Evolutionary conservation across 2,888 invertebrate species (phyloP), one percentile per base, ranked within the genome.

Genomic region (Cryptosula pallasiana): DNA sequence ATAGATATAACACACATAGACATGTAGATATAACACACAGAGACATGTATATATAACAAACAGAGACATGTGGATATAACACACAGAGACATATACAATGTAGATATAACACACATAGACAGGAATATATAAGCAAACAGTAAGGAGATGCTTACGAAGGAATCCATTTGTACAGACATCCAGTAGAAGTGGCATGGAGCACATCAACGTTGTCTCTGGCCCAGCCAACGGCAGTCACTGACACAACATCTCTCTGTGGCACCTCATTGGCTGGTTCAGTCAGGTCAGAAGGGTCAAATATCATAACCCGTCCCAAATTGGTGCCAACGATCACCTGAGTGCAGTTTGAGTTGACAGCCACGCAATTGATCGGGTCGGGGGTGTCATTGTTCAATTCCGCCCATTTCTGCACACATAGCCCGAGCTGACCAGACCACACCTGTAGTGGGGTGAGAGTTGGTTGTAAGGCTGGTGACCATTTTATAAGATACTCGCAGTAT

Each of bases 401-500:
- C 63, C 63, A 63, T 32, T 9, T 29, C 5, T 63, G 27, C 32
- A 29, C 27, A 27, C 63, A 63, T 70, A 77, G 75, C 32, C 84
- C 84, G 55, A 83, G 78, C 55, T 81, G 77, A 29, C 81, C 82
- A 1, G 83, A 83, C 82, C 82, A 83, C 20, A 84, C 80, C 83
- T 83, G 73, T 1, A 71, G 25, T 9, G 9, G 45, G 45, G 20
- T 20, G 20, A 9, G 20, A 45, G 45, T 9, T 45, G 20, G 9
- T 45, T 13, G 20, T 45, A 45, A 13, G 45, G 45, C 20, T 9
- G 45, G 20, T 45, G 20, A 9, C 20, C n/a, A n/a, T n/a, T n/a
- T n/a, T n/a, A n/a, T n/a, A n/a, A n/a, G n/a, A n/a, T n/a, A n/a
- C n/a, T n/a, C n/a, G n/a, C n/a, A n/a, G n/a, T n/a, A n/a, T n/a